Evolutionary conservation across 2,797 vertebrate species (phyloP).

Genomic region (Crypturellus tataupa): DNA sequence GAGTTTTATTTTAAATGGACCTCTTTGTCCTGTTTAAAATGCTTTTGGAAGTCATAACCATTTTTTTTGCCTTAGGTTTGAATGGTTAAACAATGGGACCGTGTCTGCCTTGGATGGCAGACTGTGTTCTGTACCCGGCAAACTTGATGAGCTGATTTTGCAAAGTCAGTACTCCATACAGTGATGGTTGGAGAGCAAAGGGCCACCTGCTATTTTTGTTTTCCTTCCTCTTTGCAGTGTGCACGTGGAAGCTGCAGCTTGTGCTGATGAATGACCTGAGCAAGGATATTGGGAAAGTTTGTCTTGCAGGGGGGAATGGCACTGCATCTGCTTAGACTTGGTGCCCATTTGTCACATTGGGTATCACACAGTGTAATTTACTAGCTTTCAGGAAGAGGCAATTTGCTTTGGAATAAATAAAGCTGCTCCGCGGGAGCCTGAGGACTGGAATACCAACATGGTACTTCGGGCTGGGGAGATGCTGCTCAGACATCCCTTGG

Average conservation of each 20-base stretch:
- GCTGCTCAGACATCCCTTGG: neutral
- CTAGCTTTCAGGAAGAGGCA: neutral
- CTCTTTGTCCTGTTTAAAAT: neutral
- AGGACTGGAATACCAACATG: neutral
- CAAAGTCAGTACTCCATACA: neutral
- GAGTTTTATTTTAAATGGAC: neutral
- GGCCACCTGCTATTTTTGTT: rapidly evolving
- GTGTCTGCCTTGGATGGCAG: rapidly evolving
- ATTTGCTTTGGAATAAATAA: neutral
- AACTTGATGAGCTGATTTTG: neutral
- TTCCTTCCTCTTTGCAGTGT: neutral
- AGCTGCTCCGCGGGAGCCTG: neutral
- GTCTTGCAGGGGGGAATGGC: neutral
- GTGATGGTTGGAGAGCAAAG: neutral
- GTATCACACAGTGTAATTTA: neutral
- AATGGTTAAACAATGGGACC: neutral
- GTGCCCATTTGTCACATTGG: neutral
- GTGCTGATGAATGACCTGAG: neutral
- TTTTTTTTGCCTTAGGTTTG: neutral
- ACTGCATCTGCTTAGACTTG: neutral
- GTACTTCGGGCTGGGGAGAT: neutral
- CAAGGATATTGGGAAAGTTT: neutral
- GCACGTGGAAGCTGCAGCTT: neutral
- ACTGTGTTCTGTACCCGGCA: neutral
- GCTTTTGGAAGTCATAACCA: neutral